Conservation (phyloP, 2,113 vertebrate species). For the Phrynosoma blainvillii region DNA sequence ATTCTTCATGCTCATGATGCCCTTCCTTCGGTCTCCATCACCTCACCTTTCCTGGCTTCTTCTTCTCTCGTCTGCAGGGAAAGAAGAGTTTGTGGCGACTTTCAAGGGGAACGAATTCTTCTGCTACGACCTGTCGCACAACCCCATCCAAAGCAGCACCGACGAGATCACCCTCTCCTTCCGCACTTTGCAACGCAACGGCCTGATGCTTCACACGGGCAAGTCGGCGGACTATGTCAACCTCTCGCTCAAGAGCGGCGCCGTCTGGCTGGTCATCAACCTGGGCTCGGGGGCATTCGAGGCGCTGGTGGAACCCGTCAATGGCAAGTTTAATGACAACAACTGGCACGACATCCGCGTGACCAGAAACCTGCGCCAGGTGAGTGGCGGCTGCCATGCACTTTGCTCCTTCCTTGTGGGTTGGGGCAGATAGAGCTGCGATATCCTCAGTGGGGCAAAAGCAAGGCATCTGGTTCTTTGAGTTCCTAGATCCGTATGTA, state of each 20-base stretch:
- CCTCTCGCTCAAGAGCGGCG: constrained; percentile 91
- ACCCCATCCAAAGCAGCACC: constrained; percentile 95
- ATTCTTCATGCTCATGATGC: not conserved
- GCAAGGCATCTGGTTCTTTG: too few relatives aligned
- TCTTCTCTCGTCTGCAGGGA: constrained; percentile 74
- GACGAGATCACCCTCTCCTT: constrained; percentile 96
- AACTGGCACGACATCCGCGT: constrained; percentile 92
- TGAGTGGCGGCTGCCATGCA: constrained; percentile 61
- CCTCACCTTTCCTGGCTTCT: constrained; percentile 7
- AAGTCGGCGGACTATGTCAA: constrained; percentile 94
- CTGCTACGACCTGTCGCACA: constrained; percentile 96
- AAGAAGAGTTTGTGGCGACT: constrained; percentile 92
- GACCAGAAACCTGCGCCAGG: constrained; percentile 96
- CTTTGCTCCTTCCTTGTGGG: not conserved
- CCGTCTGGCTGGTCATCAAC: constrained; percentile 96
- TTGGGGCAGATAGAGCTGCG: not conserved
- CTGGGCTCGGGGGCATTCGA: constrained; percentile 95
- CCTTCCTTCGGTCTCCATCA: not conserved
- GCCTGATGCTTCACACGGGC: constrained; percentile 94
- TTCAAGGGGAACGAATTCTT: constrained; percentile 96
- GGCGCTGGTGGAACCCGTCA: constrained; percentile 92
- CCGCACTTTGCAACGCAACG: constrained; percentile 91
- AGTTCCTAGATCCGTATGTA: not conserved
- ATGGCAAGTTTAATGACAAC: constrained; percentile 93
- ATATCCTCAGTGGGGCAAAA: not conserved